A percentile compares a stretch with the other conserved stretches of the same genome.
Conservation (phyloP, 2,888 invertebrate genomes). For the Catonia carolina region DNA sequence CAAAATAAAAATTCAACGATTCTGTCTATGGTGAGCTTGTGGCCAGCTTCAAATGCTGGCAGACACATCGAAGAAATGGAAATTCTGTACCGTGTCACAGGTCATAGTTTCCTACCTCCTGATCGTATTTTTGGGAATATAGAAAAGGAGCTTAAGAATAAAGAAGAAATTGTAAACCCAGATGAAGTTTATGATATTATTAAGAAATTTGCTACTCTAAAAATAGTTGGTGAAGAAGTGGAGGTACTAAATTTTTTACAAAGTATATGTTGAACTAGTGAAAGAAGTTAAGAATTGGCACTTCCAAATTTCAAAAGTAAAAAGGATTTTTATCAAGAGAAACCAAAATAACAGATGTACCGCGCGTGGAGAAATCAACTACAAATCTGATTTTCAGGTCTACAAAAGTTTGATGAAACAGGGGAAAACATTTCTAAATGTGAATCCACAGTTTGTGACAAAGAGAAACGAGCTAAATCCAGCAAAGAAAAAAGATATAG, state of each 20-base stretch:
- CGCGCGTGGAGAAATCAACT: constrained; percentile 11
- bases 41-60: constrained; percentile 27
- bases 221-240: neutral
- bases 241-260: neutral
- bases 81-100: constrained; percentile 35
- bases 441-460: constrained; percentile 8
- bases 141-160: constrained; percentile 32
- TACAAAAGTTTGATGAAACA: constrained; percentile 17
- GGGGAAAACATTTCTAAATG: constrained; percentile 13
- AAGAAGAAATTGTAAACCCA: constrained; percentile 27
- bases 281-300: constrained; percentile 14
- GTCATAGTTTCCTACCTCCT: constrained; percentile 36
- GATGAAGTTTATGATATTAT: constrained; percentile 22
- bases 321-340: constrained; percentile 17
- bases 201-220: constrained; percentile 1
- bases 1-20: constrained; percentile 37
- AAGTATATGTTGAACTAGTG: neutral
- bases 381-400: neutral
- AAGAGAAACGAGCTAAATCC: constrained; percentile 14
- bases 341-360: neutral
- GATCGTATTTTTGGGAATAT: constrained; percentile 36
- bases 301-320: constrained; percentile 15
- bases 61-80: constrained; percentile 28
- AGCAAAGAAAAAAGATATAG: constrained; percentile 15
- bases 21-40: constrained; percentile 34